Evolutionary conservation across 2,888 invertebrate species (phyloP).

Genomic region (Limnephilus auricula): DNA sequence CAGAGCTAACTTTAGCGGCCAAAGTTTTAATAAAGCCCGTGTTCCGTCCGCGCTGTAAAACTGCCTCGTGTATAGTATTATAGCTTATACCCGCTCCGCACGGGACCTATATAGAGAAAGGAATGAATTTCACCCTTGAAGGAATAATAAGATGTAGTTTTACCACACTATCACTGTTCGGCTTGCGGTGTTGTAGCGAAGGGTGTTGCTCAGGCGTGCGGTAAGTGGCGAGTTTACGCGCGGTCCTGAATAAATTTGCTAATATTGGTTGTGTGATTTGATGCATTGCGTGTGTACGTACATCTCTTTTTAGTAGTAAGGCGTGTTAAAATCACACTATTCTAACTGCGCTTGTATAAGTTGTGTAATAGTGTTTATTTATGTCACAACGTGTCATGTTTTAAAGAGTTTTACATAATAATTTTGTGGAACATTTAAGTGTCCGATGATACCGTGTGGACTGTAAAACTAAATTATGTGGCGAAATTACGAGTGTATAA

Average conservation of each 20-base stretch:
- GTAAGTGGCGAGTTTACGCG: background rate
- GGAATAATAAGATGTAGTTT: too few relatives aligned
- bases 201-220: background rate
- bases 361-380: background rate
- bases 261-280: background rate
- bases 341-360: background rate
- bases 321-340: background rate
- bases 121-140: too few relatives aligned
- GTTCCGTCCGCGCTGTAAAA: background rate
- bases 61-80: background rate
- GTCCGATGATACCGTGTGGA: too few relatives aligned
- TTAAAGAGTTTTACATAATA: too few relatives aligned
- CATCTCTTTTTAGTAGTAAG: background rate
- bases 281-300: background rate
- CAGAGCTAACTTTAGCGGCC: background rate
- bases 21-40: constrained; percentile 32
- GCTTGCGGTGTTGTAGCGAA: background rate
- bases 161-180: background rate
- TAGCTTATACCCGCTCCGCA: too few relatives aligned
- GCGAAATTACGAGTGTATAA: too few relatives aligned
- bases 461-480: too few relatives aligned
- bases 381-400: background rate
- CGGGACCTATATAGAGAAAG: too few relatives aligned
- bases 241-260: background rate
- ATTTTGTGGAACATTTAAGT: too few relatives aligned